Evolutionary conservation across 1,140 invertebrate species (phyloP).

Genomic region (Drosophila nikananu): DNA sequence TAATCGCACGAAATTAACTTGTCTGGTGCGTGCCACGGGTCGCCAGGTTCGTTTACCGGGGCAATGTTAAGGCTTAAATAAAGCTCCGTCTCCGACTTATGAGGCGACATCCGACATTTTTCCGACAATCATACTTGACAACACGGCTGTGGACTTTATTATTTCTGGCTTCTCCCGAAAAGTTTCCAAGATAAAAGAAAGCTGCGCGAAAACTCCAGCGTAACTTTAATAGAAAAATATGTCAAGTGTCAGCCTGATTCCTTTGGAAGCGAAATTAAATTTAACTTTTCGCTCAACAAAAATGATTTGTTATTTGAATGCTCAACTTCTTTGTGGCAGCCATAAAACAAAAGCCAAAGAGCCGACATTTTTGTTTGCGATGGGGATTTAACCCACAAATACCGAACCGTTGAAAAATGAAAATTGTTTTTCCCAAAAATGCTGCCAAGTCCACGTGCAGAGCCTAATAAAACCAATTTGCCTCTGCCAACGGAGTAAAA

Average conservation of each 20-base stretch:
- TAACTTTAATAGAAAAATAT: conserved; percentile 49
- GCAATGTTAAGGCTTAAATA: conserved; percentile 5
- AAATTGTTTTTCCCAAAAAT: conserved; percentile 55
- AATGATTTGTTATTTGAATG: conserved; percentile 41
- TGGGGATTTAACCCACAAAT: conserved; percentile 24
- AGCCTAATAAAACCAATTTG: conserved; percentile 61
- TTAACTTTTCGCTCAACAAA: conserved; percentile 26
- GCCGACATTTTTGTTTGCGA: conserved; percentile 38
- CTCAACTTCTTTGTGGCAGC: conserved; percentile 32
- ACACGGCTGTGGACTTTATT: conserved; percentile 16
- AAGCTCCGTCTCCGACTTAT: not conserved
- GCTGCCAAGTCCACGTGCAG: conserved; percentile 25
- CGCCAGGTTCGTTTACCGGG: conserved; percentile 23
- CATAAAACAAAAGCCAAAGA: conserved; percentile 45
- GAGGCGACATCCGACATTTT: conserved; percentile 3
- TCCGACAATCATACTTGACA: not conserved
- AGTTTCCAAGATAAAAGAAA: not conserved
- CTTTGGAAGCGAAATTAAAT: conserved; percentile 33
- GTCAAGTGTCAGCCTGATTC: conserved; percentile 28
- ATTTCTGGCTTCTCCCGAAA: conserved; percentile 5
- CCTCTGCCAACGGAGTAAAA: conserved; percentile 18
- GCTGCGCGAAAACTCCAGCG: conserved; percentile 1
- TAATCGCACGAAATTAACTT: conserved; percentile 54
- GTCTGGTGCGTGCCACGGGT: conserved; percentile 43
- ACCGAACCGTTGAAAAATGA: conserved; percentile 28